Conservation (phyloP, 2,113 vertebrate genomes). For the Rattus rattus region DNA sequence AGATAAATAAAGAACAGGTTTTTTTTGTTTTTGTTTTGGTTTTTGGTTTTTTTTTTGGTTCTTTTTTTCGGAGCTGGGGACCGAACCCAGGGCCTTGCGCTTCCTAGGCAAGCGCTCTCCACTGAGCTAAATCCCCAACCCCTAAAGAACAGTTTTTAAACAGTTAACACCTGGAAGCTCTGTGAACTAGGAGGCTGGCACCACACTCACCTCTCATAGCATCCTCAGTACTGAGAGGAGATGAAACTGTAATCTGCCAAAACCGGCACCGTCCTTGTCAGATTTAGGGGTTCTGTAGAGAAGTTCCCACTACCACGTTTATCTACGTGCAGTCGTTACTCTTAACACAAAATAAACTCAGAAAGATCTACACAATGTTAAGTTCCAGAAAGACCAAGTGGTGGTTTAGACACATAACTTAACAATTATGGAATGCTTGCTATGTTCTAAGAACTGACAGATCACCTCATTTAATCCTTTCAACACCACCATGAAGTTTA, state of each 20-base stretch:
- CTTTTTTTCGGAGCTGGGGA: no score
- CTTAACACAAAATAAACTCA: constrained; percentile 36
- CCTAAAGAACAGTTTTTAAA: not conserved
- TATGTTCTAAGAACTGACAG: constrained; percentile 49
- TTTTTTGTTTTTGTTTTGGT: no score
- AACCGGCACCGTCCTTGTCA: constrained; percentile 15
- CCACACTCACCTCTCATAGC: constrained; percentile 70
- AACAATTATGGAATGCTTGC: constrained; percentile 50
- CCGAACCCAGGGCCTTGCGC: no score
- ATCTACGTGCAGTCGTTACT: constrained; percentile 56
- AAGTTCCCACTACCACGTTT: constrained; percentile 59
- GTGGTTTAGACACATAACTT: constrained; percentile 39
- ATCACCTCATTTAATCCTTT: constrained; percentile 52
- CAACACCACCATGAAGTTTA: not conserved
- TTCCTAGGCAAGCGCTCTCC: no score
- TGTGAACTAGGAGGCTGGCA: constrained; percentile 29
- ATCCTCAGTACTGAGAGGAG: constrained; percentile 49
- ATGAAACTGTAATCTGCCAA: constrained; percentile 52
- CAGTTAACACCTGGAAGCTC: constrained; percentile 7
- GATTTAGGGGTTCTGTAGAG: constrained; percentile 52
- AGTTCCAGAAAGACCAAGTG: constrained; percentile 44
- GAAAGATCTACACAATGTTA: constrained; percentile 56
- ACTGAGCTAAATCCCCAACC: no score
- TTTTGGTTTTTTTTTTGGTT: no score
- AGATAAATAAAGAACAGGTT: not conserved